Conservation (phyloP, 2,113 vertebrate species). For the Nasalis larvatus region DNA sequence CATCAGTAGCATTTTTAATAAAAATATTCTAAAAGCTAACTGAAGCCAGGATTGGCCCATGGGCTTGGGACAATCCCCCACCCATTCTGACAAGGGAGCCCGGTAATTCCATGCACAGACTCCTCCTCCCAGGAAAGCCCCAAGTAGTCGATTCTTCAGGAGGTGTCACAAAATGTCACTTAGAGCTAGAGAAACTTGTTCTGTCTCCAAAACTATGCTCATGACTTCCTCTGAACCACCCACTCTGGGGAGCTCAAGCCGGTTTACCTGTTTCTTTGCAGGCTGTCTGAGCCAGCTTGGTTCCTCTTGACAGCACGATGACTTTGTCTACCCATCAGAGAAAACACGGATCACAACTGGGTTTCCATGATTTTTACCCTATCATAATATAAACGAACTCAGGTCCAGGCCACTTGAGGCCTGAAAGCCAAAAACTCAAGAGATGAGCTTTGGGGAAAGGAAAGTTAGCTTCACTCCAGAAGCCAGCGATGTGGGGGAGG, state of each 20-base stretch:
- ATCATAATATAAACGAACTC: too few relatives aligned
- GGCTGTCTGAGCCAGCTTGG: accelerated
- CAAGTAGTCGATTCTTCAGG: background rate
- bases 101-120: accelerated
- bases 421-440: too few relatives aligned
- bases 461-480: too few relatives aligned
- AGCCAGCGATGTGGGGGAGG: too few relatives aligned
- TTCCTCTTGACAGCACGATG: background rate
- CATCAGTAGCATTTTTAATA: background rate
- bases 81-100: background rate
- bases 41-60: background rate
- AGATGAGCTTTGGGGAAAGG: too few relatives aligned
- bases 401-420: too few relatives aligned
- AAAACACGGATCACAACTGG: background rate
- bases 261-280: background rate
- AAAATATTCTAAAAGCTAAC: background rate
- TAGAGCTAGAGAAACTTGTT: background rate
- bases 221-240: accelerated
- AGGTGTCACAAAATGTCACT: background rate
- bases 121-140: background rate
- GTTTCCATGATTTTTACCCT: background rate
- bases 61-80: background rate
- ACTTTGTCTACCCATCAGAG: background rate
- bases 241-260: background rate
- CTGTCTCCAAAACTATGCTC: background rate